phyloP scores from a whole-genome alignment of 2,888 invertebrate genomes.

The Harpalus rufipes region DNA sequence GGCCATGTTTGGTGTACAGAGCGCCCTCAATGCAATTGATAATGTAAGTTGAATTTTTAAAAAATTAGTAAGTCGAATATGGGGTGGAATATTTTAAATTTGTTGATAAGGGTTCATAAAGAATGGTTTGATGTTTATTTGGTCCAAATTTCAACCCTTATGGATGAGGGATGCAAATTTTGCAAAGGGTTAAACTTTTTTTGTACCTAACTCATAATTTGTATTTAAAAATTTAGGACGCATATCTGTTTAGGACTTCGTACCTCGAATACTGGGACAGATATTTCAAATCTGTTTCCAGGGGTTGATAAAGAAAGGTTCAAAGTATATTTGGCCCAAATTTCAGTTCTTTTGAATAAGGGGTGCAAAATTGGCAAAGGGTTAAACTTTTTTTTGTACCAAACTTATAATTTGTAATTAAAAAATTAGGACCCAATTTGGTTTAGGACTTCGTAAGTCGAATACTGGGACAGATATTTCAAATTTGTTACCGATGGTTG shows the following conservation, averaged over 20 bases:
- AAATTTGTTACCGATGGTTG: neutral
- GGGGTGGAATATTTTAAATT: neutral
- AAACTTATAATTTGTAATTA: too few species aligned
- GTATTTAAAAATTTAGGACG: too few species aligned
- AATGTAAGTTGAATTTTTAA: slow-evolving; percentile 19
- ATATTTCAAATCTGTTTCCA: neutral
- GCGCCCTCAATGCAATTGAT: slow-evolving; percentile 37
- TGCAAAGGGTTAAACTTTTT: neutral
- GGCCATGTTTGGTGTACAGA: slow-evolving; percentile 30
- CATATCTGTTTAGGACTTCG: neutral
- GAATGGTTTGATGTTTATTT: neutral
- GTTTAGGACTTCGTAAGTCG: neutral
- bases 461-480: neutral
- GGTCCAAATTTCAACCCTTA: neutral
- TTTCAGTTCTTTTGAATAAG: neutral
- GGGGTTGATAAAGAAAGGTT: neutral
- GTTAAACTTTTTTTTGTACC: too few species aligned
- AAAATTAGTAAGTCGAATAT: neutral
- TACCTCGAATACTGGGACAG: neutral
- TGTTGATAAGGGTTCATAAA: neutral
- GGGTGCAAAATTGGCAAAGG: neutral
- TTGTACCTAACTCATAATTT: too few species aligned
- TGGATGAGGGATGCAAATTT: neutral
- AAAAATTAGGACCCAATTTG: neutral
- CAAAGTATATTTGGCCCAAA: neutral